Conservation (phyloP, 1,140 invertebrate species). For the Megalonaias nervosa region DNA sequence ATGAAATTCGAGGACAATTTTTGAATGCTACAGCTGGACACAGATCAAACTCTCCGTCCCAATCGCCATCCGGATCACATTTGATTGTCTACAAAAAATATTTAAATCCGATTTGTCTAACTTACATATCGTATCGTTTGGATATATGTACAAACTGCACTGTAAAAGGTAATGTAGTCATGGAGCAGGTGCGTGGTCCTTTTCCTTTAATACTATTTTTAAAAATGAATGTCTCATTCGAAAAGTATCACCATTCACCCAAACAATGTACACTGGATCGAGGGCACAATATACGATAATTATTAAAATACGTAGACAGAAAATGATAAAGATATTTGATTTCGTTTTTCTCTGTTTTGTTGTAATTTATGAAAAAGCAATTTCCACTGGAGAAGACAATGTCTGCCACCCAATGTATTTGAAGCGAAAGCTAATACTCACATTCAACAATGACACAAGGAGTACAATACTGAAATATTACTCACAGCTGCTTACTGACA, state of each 20-base stretch:
- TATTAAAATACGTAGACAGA: no score
- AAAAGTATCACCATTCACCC: not conserved
- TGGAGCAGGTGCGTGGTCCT: not conserved
- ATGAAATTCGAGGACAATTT: slow-evolving; percentile 4
- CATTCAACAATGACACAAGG: no score
- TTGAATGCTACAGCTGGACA: slow-evolving; percentile 2
- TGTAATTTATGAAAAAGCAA: no score
- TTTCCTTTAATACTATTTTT: not conserved
- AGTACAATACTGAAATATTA: no score
- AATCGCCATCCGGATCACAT: slow-evolving; percentile 13
- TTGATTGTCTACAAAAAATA: slow-evolving; percentile 2
- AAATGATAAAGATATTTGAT: no score
- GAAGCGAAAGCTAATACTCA: no score
- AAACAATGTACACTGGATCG: not conserved
- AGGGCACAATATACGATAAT: no score
- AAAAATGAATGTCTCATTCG: not conserved
- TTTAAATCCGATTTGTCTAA: not conserved
- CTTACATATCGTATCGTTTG: not conserved
- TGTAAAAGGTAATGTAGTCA: not conserved
- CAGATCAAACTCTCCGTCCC: slow-evolving; percentile 9
- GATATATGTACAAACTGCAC: not conserved
- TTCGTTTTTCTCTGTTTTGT: no score
- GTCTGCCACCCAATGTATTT: no score
- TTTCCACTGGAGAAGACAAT: no score
- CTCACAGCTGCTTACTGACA: no score